Base-by-base conservation (phyloP, 2,888 invertebrate genomes). In the Yponomeuta sedellus region DNA sequence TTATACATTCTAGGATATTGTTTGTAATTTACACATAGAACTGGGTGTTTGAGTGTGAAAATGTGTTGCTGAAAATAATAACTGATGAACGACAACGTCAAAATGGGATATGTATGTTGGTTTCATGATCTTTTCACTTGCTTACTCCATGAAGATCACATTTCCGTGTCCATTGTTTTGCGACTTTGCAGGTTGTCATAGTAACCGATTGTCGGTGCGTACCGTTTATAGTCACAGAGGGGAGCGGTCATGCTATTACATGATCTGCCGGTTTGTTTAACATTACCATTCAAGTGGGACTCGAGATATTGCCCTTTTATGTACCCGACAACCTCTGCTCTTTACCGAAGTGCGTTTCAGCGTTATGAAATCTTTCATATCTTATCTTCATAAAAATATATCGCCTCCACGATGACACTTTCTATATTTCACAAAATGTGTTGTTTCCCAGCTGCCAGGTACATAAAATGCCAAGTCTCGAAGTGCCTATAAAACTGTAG, bases 251-350 rank as follows among this genome's bases (percentile, higher is more conserved):
- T 52, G 63, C 39, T 66, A 64, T 82, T 79, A 82, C 83, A 83
- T 87, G 86, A 85, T 83, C 85, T 80, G 78, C 81, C 79, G 87
- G 87, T 88, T 87, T 87, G 88, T 88, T 83, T 63, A 28, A 77
- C 76, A 78, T 83, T 83, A 81, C 75, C 67, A 67, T 67, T 64
- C 61, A 39, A 64, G 16, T 28, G 34, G 59, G 11, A 52, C 44
- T 34, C 22, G 34, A 11, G 61, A 61, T 25, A 34, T 25, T 59
- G 20, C 61, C 61, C n/a, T 61, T 61, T 61, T 64, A 44, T 44
- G 64, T 22, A 40, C 64, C 44, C 39, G 44, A n/a, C 25, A 62
- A 34, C 12, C 44, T 16, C 44, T 16, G 12, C 16, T 52, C 44
- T 6, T 44, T 12, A 52, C 44, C 44, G 8, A 6, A 10, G 44